Evolutionary conservation across 2,888 invertebrate genomes (phyloP).

Genomic region (Oscheius myriophilus): DNA sequence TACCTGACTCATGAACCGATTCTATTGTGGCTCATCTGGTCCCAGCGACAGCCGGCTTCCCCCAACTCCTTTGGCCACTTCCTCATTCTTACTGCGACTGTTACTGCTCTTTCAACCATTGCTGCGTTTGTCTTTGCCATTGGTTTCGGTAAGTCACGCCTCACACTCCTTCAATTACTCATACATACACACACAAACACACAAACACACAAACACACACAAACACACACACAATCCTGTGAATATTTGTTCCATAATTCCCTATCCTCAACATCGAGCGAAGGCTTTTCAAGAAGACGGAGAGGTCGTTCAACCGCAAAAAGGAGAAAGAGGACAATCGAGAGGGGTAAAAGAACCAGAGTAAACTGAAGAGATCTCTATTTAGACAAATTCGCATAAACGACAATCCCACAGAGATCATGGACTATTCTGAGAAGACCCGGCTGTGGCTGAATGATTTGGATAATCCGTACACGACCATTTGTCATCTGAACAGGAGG

Average conservation of each 20-base stretch:
- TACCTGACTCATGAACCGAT: slow-evolving; percentile 57
- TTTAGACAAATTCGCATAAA: not conserved
- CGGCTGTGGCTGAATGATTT: slow-evolving; percentile 34
- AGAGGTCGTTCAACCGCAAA: slow-evolving; percentile 21
- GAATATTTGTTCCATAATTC: slow-evolving; percentile 31
- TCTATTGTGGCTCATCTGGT: slow-evolving; percentile 41
- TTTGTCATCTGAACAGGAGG: no score
- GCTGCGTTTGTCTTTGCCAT: slow-evolving; percentile 43
- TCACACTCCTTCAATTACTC: not conserved
- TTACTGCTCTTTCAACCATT: slow-evolving; percentile 37
- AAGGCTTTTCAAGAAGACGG: slow-evolving; percentile 38
- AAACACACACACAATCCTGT: no score
- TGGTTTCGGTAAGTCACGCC: slow-evolving; percentile 33
- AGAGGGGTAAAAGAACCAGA: slow-evolving; percentile 27
- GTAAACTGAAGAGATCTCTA: slow-evolving; percentile 20
- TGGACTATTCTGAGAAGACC: slow-evolving; percentile 36
- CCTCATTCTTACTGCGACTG: slow-evolving; percentile 36
- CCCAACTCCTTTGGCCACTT: slow-evolving; percentile 37
- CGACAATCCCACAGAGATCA: not conserved
- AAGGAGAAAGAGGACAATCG: slow-evolving; percentile 2
- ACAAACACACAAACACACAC: no score
- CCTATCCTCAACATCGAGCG: slow-evolving; percentile 41
- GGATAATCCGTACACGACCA: slow-evolving; percentile 9
- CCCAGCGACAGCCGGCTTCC: slow-evolving; percentile 42
- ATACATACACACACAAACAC: no score